Evolutionary conservation across 1,140 invertebrate genomes (phyloP), one percentile per base, ranked within the genome.

Genomic region (Campoletis sonorensis): DNA sequence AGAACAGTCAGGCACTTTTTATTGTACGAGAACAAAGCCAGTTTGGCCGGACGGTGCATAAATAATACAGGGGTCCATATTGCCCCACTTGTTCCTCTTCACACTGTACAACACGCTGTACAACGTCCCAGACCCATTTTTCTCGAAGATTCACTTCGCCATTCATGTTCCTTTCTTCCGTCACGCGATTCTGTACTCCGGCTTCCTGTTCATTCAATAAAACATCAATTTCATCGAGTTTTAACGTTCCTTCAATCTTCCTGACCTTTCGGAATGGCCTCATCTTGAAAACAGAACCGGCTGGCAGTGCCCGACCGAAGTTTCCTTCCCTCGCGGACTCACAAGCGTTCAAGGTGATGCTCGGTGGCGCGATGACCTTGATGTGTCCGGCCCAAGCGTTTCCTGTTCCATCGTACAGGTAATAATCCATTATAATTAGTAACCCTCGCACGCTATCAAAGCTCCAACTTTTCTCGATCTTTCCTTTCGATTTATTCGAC

Each of bases 321-420:
- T 92, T 92, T 83, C 86, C 91, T 71, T 88, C 91, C 7, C 82
- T 92, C 86, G 90, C 90, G 64, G 89, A 92, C 71, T 89, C 82
- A 67, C 91, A 92, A 86, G 82, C 87, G 26, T 93, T 92, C 82
- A 88, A 88, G 89, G 86, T 90, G 72, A 76, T 72, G 30, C 87
- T 91, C 51, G 85, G 86, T 84, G 88, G 88, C 77, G 85, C 91
- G 81, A 89, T 92, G 88, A 93, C 93, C 84, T 85, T 95, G 70
- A 88, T 94, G 75, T 95, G 94, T 90, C 93, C 93, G 80, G 94
- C 94, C 45, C 95, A 95, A 91, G 94, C 93, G 81, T 95, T 93
- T 89, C 95, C 95, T 81, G 93, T 94, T 84, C 95, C 95, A 73
- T 90, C 90, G 72, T 93, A 93, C 93, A 94, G 94, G 94, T 95